These are phyloP conservation scores for Misgurnus anguillicaudatus DNA, from an alignment of 2,113 vertebrate species.

Conservation along the genomic window DNA sequence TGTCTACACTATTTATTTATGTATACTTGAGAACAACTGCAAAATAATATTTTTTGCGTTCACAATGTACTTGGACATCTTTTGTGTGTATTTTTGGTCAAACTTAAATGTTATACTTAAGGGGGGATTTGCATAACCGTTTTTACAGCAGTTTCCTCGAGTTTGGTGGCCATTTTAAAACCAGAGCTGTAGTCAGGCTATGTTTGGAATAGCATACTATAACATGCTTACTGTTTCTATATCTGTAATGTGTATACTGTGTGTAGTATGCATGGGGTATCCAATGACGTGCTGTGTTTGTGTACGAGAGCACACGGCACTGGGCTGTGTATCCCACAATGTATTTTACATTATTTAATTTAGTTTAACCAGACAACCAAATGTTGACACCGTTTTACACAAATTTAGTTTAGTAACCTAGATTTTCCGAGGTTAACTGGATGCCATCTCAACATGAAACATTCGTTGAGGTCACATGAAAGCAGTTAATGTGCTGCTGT, in stretches of 20 bases:
- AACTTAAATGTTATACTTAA: not conserved
- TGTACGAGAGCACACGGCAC: too few relatives aligned
- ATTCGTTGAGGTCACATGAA: too few relatives aligned
- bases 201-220: not conserved
- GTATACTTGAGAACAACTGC: too few relatives aligned
- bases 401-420: not conserved
- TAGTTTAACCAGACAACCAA: too few relatives aligned
- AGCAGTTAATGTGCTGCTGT: too few relatives aligned
- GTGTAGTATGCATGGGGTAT: not conserved
- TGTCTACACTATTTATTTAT: too few relatives aligned
- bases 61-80: too few relatives aligned
- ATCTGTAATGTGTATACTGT: not conserved
- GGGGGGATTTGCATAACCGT: not conserved
- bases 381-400: not conserved
- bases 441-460: not conserved
- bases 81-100: constrained; percentile 15
- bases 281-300: not conserved
- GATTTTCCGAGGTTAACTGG: not conserved
- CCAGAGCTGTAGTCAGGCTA: not conserved
- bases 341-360: not conserved
- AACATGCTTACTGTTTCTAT: not conserved
- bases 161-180: constrained; percentile 70
- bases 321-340: constrained; percentile 15
- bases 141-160: constrained; percentile 20
- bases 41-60: too few relatives aligned